Evolutionary conservation across 2,888 invertebrate genomes (phyloP), one percentile per base, ranked within the genome.

Genomic region (Hirtodrosophila confusa): DNA sequence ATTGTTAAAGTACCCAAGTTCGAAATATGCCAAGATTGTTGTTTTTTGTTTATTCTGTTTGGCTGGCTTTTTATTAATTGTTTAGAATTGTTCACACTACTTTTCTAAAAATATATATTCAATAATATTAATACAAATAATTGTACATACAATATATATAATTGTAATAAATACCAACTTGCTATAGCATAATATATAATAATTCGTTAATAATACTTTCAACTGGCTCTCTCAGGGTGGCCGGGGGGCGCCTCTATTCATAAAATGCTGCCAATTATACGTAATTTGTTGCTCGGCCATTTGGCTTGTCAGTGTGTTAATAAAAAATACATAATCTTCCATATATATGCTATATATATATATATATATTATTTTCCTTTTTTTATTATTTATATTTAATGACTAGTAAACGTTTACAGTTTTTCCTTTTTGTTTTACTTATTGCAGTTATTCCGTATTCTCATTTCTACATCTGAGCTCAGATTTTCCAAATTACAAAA

Each of bases 151-250:
- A 79, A 78, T 78, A 70, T 67, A 70, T 64, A 77, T 87, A 75
- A 85, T 77, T 69, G 77, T 84, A 83, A 88, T 88, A 84, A 88
- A 86, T 88, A 84, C 83, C 88, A 88, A 84, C 84, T 88, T 86
- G 72, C 77, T 84, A 79, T 84, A 75, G 86, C 79, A 82, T 84
- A 75, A 87, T 83, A 69, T 63, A 69, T 69, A 56, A 75, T 67
- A 68, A 80, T 62, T 83, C 70, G 76, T 85, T 82, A 80, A 82
- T 82, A 82, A 82, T 82, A 87, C 87, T 87, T 75, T 80, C 64
- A 85, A 80, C 85, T 87, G 75, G 69, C 61, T 56, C 35, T 49
- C 27, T 43, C 48, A 10, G 35, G 39, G 23, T 9, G 48, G 41
- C 17, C 17, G 36, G 53, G 40, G 53, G 40, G 43, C 67, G 65